A percentile compares a stretch with the other conserved stretches of the same genome.
Conservation (phyloP, 2,113 vertebrate genomes). For the Phainopepla nitens region DNA sequence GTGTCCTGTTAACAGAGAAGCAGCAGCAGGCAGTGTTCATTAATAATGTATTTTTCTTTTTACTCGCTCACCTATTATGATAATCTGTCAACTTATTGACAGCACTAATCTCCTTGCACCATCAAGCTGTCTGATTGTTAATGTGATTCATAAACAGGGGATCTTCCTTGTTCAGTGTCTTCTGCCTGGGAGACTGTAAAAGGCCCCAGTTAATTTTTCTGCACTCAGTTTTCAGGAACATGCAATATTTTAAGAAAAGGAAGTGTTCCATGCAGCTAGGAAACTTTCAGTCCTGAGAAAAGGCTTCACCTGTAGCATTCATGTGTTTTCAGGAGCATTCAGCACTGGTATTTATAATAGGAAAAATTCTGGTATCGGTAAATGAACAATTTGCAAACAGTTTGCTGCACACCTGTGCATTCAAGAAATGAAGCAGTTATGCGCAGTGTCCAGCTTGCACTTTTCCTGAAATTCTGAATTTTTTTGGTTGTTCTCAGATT, state of each 20-base stretch:
- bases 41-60: not conserved
- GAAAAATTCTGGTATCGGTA: not conserved
- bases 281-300: not conserved
- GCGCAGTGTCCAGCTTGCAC: not conserved
- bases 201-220: not conserved
- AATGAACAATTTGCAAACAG: not conserved
- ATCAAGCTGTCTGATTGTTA: not conserved
- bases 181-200: not conserved
- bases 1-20: not conserved
- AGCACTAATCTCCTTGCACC: not conserved
- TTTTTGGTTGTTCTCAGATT: not conserved
- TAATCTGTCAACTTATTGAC: not conserved
- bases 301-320: not conserved
- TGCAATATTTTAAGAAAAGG: not conserved
- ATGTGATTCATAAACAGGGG: not conserved
- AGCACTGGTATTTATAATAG: not conserved
- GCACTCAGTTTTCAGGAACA: not conserved
- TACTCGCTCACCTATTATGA: not conserved
- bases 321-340: not conserved
- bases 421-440: not conserved
- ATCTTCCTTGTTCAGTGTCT: not conserved
- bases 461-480: not conserved
- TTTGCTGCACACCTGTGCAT: not conserved
- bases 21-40: not conserved
- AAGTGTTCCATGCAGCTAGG: not conserved